Evolutionary conservation across 1,140 invertebrate genomes (phyloP).

Genomic region (Pteromalus puparum): DNA sequence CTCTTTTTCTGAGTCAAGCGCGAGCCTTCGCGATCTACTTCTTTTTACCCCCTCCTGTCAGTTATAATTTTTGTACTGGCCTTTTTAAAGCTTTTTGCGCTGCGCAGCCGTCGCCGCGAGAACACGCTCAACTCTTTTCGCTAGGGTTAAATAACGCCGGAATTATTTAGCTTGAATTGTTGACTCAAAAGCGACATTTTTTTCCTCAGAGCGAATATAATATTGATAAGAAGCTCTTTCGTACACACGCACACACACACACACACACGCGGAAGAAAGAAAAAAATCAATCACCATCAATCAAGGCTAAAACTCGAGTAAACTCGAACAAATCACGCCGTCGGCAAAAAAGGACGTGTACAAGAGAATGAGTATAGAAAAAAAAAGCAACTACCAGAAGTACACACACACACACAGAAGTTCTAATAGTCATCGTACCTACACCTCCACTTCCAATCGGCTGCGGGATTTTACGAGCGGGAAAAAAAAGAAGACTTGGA

Average conservation of each 20-base stretch:
- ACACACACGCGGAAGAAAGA: background rate
- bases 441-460: constrained; percentile 26
- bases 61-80: constrained; percentile 42
- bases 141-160: background rate
- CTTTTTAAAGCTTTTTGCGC: background rate
- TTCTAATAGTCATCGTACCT: constrained; percentile 28
- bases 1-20: constrained; percentile 44
- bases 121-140: no score
- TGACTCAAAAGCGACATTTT: no score
- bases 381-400: background rate
- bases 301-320: constrained; percentile 45
- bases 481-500: constrained; percentile 22
- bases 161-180: no score
- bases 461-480: constrained; percentile 28
- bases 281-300: constrained; percentile 50
- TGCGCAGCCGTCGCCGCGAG: no score
- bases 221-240: background rate
- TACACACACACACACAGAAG: background rate
- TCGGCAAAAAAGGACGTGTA: background rate
- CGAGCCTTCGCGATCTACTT: constrained; percentile 38
- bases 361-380: background rate
- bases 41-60: constrained; percentile 41
- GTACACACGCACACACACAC: no score
- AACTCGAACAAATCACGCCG: constrained; percentile 35
- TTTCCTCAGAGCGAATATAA: no score